Base-by-base conservation (phyloP, 1,140 invertebrate species). In the Drosophila neocordata region DNA sequence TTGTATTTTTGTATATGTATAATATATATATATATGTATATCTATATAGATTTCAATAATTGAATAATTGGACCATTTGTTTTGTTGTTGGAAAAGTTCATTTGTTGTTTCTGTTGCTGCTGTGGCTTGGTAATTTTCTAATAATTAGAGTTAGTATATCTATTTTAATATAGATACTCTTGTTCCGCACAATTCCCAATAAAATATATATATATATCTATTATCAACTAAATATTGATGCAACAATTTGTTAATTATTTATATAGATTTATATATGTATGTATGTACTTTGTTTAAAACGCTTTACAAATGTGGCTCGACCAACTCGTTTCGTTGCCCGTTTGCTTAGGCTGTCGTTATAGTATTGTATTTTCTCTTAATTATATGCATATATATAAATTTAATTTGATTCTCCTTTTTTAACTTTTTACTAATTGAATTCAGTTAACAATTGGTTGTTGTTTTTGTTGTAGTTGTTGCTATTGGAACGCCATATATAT, bases 1-100 rank as follows among this genome's bases (percentile, higher is more conserved):
- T 31, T 41, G 13, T 51, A 27, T 59, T 27, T 60, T 65, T 75
- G 73, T 79, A 72, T 73, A 64, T 77, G 65, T 78, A 77, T 24
- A 57, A 70, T 59, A 18, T 31, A 44, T 77, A 59, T 70, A 56
- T 70, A 64, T 72, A 66, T 76, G 57, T 70, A 58, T 63, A 24
- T 65, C 56, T 38, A 55, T 68, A 65, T 75, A 38, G 62, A 53
- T 69, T 62, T 70, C 82, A 75, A 73, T 82, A 88, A 88, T 88
- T 90, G 75, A 90, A 85, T 89, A 90, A 89, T 90, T 90, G 87
- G 87, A 90, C 81, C 82, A 90, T 90, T 90, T 83, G 77, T 90
- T 90, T 79, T 78, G 41, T 48, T 48, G 41, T 48, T 48, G 15
- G 41, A 18, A 20, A 48, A 48, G 41, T 48, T 48, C 41, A 48